Evolutionary conservation across 2,113 vertebrate species (phyloP).

Genomic region (Paradoxurus hermaphroditus): DNA sequence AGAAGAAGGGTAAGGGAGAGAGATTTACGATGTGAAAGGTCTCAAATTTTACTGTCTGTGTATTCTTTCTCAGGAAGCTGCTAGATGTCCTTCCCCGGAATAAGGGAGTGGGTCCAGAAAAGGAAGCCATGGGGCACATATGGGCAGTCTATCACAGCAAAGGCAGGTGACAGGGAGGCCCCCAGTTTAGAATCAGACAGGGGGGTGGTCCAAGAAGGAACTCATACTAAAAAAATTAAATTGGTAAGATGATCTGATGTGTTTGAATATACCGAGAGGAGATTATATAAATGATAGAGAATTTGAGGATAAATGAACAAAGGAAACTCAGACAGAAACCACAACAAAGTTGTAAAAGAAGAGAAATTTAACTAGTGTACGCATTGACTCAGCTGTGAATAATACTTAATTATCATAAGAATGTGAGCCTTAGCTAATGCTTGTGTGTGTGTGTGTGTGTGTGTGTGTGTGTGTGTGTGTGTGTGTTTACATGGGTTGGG

Average conservation of each 20-base stretch:
- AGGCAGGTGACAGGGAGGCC: not conserved
- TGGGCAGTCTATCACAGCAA: not conserved
- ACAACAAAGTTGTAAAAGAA: not conserved
- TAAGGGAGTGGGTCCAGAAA: not conserved
- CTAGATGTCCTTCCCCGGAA: not conserved
- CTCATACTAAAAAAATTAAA: not conserved
- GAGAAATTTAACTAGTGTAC: not conserved
- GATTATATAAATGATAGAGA: not conserved
- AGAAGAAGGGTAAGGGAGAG: not conserved
- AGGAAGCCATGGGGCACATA: accelerated
- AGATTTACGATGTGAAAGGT: not conserved
- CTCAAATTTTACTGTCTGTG: not conserved
- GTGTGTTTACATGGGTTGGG: not conserved
- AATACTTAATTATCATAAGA: not conserved
- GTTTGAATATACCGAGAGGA: not conserved
- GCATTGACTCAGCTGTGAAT: not conserved
- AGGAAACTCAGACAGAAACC: not conserved
- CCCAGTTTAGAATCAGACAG: not conserved
- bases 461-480: not conserved
- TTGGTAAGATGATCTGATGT: not conserved
- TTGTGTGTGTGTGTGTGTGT: not conserved
- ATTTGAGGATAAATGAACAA: not conserved
- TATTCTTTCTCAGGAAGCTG: not conserved
- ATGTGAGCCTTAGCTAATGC: not conserved
- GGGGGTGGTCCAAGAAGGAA: not conserved